Base-by-base conservation (phyloP, 2,888 invertebrate genomes). In the Pardosa pseudoannulata region DNA sequence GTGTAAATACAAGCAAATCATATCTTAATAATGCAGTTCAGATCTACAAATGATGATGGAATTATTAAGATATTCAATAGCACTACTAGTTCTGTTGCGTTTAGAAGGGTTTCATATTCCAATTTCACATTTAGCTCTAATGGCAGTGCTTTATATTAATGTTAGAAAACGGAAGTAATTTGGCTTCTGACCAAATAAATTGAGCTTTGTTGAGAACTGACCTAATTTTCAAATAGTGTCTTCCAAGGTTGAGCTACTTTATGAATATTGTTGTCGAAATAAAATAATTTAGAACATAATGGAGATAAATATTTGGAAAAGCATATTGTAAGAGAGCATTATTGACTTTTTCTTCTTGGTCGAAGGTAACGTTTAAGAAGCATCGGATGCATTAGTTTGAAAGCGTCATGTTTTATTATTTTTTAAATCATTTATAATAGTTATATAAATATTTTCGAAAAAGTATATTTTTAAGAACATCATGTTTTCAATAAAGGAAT, bases 141-240 rank as follows among this genome's bases (percentile, higher is more conserved):
- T 56, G 56, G 19, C 16, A 23, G 23, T 23, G 7, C 56, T 56
- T 56, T 23, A 56, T 56, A 56, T 56, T 56, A 23, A 56, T 56
- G 56, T 23, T 16, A 56, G 23, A 23, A 23, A 56, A 23, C 56
- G 23, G 56, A 56, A 56, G 56, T 56, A 56, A 56, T 56, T 56
- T 56, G 56, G 56, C 56, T 56, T 19, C 23, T 23, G 3, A 56
- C 56, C 56, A 56, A 56, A 56, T 23, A 56, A 56, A 56, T 56
- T 19, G 56, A 23, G 56, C 56, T 23, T 56, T 56, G 56, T 56
- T 23, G 56, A 56, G 5, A 56, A 56, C 23, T 23, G 56, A 56
- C 56, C 56, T 56, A 56, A 56, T 56, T 56, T 56, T 56, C 46
- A 56, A 56, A 56, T 56, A 23, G 23, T 56, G 56, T 23, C 16